phyloP scores from a whole-genome alignment of 2,113 vertebrate species.

The Chionodraco myersi region DNA sequence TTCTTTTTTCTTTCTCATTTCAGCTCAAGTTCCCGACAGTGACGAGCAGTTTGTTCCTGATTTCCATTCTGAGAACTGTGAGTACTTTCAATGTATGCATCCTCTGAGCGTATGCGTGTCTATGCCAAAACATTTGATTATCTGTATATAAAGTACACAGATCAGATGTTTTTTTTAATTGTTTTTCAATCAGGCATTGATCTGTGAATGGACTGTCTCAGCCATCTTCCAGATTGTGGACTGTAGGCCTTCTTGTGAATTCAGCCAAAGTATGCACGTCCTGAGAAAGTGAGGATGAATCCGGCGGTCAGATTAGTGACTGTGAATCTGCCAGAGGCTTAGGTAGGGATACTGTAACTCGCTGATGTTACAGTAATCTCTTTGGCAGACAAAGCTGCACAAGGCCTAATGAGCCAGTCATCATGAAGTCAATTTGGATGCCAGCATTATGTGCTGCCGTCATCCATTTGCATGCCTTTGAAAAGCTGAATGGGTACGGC shows the following conservation, averaged over 20 bases:
- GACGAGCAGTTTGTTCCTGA: conserved; percentile 99
- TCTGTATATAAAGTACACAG: background rate
- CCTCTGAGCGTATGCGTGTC: background rate
- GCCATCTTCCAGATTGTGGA: background rate
- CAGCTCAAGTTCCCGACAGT: conserved; percentile 99
- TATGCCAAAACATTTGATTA: no score
- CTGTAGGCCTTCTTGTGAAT: background rate
- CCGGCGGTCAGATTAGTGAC: conserved; percentile 36
- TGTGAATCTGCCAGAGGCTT: conserved; percentile 64
- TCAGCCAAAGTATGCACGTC: conserved; percentile 24
- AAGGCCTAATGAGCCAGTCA: conserved; percentile 62
- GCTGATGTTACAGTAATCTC: conserved; percentile 68
- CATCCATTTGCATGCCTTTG: conserved; percentile 82
- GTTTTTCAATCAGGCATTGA: conserved; percentile 1
- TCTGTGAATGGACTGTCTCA: background rate
- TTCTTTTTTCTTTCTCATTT: conserved; percentile 53
- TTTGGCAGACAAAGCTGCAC: conserved; percentile 56
- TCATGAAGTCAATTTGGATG: conserved; percentile 62
- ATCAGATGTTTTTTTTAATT: background rate
- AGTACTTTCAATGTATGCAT: conserved; percentile 79
- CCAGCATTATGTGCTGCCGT: conserved; percentile 42
- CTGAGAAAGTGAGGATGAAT: conserved; percentile 19
- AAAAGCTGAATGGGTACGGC: conserved; percentile 78
- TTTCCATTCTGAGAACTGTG: conserved; percentile 96
- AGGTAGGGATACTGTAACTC: conserved; percentile 48